Evolutionary conservation across 2,113 vertebrate genomes (phyloP).

Genomic region (Notarius quadriscutis): DNA sequence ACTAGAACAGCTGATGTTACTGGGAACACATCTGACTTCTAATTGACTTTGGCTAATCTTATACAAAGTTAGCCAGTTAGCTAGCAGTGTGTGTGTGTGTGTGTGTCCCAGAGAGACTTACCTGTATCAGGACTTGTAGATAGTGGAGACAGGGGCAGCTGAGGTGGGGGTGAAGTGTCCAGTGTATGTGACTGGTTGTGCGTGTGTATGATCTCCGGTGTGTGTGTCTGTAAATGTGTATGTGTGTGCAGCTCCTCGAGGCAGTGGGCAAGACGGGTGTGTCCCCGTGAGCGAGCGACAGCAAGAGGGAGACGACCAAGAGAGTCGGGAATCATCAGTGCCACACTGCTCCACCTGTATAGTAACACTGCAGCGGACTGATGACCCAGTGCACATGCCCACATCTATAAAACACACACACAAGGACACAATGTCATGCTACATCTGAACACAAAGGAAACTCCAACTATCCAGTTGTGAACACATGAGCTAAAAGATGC

Average conservation of each 20-base stretch:
- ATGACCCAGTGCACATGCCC: conserved; percentile 89
- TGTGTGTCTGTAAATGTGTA: conserved; percentile 66
- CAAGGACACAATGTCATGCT: neutral
- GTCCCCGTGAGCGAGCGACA: conserved; percentile 83
- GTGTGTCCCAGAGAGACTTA: conserved; percentile 48
- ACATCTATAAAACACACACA: conserved; percentile 74
- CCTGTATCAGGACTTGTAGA: conserved; percentile 87
- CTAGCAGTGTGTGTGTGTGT: neutral
- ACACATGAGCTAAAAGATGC: neutral
- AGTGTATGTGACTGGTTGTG: conserved; percentile 46
- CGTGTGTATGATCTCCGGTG: conserved; percentile 76
- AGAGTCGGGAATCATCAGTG: conserved; percentile 84
- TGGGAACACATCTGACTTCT: neutral
- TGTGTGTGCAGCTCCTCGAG: conserved; percentile 82
- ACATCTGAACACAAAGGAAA: neutral
- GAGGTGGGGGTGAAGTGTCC: conserved; percentile 32
- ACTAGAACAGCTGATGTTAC: neutral
- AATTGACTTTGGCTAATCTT: neutral
- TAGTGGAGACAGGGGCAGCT: conserved; percentile 67
- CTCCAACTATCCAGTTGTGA: neutral
- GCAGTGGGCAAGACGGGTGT: conserved; percentile 79
- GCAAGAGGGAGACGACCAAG: conserved; percentile 83
- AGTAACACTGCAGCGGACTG: conserved; percentile 81
- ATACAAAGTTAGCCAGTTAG: neutral
- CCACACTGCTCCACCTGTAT: conserved; percentile 80